These are phyloP conservation scores for Parotocinclus haroldoi DNA, from an alignment of 2,797 vertebrate genomes.

Conservation along the genomic window DNA sequence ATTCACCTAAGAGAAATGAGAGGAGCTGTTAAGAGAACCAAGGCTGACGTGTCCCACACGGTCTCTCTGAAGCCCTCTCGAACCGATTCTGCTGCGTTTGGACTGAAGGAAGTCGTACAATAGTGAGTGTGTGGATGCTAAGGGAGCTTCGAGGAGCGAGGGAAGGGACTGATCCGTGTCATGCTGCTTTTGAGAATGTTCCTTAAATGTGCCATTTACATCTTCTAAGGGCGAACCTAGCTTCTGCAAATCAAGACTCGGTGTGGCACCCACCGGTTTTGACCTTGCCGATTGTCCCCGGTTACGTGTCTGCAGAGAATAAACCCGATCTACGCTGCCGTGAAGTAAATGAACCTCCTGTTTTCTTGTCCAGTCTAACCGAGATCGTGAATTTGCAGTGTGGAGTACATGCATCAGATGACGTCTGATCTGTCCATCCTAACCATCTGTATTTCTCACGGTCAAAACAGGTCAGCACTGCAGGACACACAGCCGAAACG, in stretches of 20 bases:
- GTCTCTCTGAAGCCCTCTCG: slow-evolving; percentile 47
- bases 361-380: slow-evolving; percentile 2
- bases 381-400: neutral
- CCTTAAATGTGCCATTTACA: slow-evolving; percentile 20
- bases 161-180: slow-evolving; percentile 18
- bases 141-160: slow-evolving; percentile 8
- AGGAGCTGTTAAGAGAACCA: slow-evolving; percentile 46
- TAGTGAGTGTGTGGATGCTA: slow-evolving; percentile 29
- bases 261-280: neutral
- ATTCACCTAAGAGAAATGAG: slow-evolving; percentile 50
- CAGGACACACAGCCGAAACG: too few species aligned
- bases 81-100: slow-evolving; percentile 23
- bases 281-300: slow-evolving; percentile 5
- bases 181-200: slow-evolving; percentile 33
- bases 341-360: slow-evolving; percentile 7
- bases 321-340: slow-evolving; percentile 15
- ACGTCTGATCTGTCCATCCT: neutral
- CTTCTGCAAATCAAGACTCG: slow-evolving; percentile 1
- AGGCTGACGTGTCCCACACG: slow-evolving; percentile 48
- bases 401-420: slow-evolving; percentile 27
- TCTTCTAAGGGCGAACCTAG: neutral
- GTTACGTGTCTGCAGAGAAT: slow-evolving; percentile 26
- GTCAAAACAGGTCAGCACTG: too few species aligned
- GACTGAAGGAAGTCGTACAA: slow-evolving; percentile 47
- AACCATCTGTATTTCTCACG: too few species aligned